phyloP scores from a whole-genome alignment of 2,113 vertebrate genomes.

The Sphyrna mokarran region DNA sequence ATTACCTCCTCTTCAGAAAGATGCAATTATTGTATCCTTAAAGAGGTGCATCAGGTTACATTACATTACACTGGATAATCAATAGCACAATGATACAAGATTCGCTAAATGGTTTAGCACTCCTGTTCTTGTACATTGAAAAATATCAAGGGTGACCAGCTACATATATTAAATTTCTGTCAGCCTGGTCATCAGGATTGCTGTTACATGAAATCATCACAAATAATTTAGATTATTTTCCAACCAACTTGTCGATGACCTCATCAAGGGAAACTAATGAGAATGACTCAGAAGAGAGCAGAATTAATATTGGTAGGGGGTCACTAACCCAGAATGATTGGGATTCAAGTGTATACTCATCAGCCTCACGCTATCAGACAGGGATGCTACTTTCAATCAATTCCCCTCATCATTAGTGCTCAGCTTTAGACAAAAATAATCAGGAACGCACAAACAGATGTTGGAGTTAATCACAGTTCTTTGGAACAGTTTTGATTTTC shows the following conservation, averaged over 20 bases:
- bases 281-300: background rate
- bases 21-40: background rate
- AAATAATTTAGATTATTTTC: background rate
- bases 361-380: background rate
- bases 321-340: slow-evolving; percentile 13
- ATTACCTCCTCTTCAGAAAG: background rate
- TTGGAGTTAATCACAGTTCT: background rate
- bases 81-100: background rate
- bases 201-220: background rate
- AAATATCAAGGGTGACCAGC: background rate
- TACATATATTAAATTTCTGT: background rate
- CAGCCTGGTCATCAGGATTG: background rate
- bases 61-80: background rate
- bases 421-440: background rate
- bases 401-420: background rate
- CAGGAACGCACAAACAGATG: background rate
- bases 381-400: background rate
- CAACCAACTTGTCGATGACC: background rate
- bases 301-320: slow-evolving; percentile 20
- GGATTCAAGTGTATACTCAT: background rate
- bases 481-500: background rate
- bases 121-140: background rate
- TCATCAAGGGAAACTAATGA: background rate
- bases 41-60: background rate
- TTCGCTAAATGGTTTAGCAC: background rate